phyloP scores from a whole-genome alignment of 2,797 vertebrate species.

The Helicolenus hilgendorfi region DNA sequence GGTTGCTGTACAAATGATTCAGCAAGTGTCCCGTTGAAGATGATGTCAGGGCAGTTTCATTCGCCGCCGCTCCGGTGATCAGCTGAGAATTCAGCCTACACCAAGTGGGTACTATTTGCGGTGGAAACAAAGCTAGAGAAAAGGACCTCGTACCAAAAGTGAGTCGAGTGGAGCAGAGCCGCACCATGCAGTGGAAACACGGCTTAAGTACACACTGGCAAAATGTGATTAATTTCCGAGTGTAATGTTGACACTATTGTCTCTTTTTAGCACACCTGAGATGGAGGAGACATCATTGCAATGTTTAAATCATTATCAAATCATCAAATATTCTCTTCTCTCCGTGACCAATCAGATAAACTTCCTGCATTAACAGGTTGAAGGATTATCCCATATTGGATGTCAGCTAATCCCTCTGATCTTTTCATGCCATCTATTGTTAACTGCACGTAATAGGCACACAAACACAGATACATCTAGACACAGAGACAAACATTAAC shows the following conservation, averaged over 20 bases:
- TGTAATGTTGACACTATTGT: not conserved
- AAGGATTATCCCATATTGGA: constrained; percentile 55
- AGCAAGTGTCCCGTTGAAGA: no score
- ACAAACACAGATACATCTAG: not conserved
- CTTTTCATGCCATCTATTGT: constrained; percentile 16
- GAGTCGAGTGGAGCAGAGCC: no score
- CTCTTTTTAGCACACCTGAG: not conserved
- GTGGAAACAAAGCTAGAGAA: no score
- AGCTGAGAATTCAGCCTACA: no score
- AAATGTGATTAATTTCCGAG: not conserved
- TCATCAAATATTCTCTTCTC: not conserved
- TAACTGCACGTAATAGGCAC: not conserved
- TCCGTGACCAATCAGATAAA: constrained; percentile 36
- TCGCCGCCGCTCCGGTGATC: no score
- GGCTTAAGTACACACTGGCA: not conserved
- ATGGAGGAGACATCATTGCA: not conserved
- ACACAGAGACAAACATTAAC: not conserved
- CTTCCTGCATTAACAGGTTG: constrained; percentile 46
- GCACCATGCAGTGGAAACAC: no score
- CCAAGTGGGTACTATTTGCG: no score
- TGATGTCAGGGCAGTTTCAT: no score
- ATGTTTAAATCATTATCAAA: not conserved
- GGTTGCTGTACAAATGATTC: no score
- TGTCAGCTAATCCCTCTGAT: constrained; percentile 39
- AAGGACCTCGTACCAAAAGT: no score